Evolutionary conservation across 2,797 vertebrate species (phyloP).

Genomic region (Manis pentadactyla): DNA sequence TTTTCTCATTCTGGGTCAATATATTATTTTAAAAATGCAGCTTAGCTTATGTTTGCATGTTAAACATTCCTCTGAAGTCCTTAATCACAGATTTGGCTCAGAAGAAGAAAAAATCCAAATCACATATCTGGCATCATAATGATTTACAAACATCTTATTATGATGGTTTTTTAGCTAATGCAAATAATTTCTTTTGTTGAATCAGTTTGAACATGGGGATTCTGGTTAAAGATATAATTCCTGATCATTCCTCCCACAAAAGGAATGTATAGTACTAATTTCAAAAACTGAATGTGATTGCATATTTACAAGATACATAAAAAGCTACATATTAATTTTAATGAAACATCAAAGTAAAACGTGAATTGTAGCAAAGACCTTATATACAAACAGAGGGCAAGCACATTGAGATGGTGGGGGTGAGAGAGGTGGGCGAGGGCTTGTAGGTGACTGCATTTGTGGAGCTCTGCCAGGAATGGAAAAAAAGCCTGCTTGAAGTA

Average conservation of each 20-base stretch:
- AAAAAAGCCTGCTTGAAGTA: not conserved
- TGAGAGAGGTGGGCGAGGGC: not conserved
- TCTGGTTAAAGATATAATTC: conserved; percentile 12
- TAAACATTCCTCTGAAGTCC: conserved; percentile 12
- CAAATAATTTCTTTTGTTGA: conserved; percentile 6
- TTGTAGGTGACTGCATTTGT: not conserved
- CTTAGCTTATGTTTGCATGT: conserved; percentile 28
- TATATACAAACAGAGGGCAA: conserved; percentile 2
- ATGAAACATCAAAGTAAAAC: conserved; percentile 45
- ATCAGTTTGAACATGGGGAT: conserved; percentile 11
- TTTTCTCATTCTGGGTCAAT: conserved; percentile 41
- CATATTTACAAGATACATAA: conserved; percentile 37
- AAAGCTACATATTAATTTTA: conserved; percentile 66
- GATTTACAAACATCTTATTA: conserved; percentile 48
- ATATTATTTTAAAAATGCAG: conserved; percentile 14
- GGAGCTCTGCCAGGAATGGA: not conserved
- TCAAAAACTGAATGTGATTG: conserved; percentile 19
- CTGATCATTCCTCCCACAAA: not conserved
- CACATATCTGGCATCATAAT: conserved; percentile 27
- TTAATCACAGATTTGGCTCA: conserved; percentile 56
- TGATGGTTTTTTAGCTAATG: conserved; percentile 22
- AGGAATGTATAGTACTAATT: not conserved
- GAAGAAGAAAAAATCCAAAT: not conserved
- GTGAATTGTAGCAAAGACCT: conserved; percentile 31
- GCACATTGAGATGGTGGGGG: not conserved